These are phyloP conservation scores for Hermatobates lingyangjiaoensis DNA, from an alignment of 1,140 invertebrate genomes.

Conservation along the genomic window DNA sequence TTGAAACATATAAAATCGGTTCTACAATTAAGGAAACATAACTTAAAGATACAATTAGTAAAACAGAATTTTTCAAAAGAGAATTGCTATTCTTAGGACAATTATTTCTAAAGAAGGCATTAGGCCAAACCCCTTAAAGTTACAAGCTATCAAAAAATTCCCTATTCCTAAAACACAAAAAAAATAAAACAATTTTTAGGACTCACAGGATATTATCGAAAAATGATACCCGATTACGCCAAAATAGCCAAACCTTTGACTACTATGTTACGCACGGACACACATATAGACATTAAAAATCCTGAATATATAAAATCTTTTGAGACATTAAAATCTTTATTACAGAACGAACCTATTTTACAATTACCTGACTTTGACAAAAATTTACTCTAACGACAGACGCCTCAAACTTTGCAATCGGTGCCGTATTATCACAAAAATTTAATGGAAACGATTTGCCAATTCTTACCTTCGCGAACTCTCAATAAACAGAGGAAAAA, in stretches of 20 bases:
- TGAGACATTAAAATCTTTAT: background rate
- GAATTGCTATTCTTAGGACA: slow-evolving; percentile 26
- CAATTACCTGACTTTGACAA: slow-evolving; percentile 17
- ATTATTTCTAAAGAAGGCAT: slow-evolving; percentile 24
- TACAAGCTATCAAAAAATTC: background rate
- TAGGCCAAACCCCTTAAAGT: slow-evolving; percentile 23
- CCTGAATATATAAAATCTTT: background rate
- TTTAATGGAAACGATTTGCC: too few relatives aligned
- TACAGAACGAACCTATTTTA: slow-evolving; percentile 2
- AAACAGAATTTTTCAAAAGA: slow-evolving; percentile 28
- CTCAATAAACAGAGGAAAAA: too few relatives aligned
- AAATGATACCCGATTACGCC: slow-evolving; percentile 23
- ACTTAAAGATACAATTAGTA: slow-evolving; percentile 25
- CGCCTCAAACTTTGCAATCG: too few relatives aligned
- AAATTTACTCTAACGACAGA: too few relatives aligned
- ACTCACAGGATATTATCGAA: slow-evolving; percentile 24
- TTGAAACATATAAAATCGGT: slow-evolving; percentile 19
- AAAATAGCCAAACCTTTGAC: slow-evolving; percentile 22
- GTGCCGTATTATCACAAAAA: too few relatives aligned
- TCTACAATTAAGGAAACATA: slow-evolving; percentile 22
- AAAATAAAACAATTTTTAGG: slow-evolving; percentile 27
- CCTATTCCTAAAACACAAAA: slow-evolving; percentile 12
- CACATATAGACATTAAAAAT: slow-evolving; percentile 2
- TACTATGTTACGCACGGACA: slow-evolving; percentile 18
- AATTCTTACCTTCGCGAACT: too few relatives aligned